Percentiles rank a stretch among this genome's conserved stretches.
Evolutionary conservation across 2,113 vertebrate species (phyloP).

Genomic region (Arenaria interpres): DNA sequence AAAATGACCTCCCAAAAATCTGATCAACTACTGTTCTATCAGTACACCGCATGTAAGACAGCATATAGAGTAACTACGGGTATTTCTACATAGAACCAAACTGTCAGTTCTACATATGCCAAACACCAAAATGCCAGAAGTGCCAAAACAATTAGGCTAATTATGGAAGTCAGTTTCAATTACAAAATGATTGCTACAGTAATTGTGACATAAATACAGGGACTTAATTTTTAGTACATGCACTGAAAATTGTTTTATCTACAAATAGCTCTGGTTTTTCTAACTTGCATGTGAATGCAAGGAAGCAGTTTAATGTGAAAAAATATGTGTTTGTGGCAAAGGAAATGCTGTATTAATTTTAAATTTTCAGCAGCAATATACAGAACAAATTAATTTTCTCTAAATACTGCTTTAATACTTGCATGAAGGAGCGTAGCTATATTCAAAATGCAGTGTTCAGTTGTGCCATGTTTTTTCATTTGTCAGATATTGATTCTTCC

Average conservation of each 20-base stretch:
- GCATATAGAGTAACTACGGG: rapidly evolving
- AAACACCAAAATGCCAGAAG: not conserved
- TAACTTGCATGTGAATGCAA: constrained; percentile 11
- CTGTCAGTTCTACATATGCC: not conserved
- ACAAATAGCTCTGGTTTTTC: constrained; percentile 32
- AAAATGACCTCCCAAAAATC: not conserved
- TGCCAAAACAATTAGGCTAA: constrained; percentile 33
- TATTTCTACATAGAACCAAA: not conserved
- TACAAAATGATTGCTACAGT: constrained; percentile 49
- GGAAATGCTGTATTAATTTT: not conserved
- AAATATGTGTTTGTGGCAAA: not conserved
- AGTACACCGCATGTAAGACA: rapidly evolving
- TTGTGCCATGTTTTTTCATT: not conserved
- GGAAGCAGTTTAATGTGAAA: not conserved
- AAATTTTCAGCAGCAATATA: not conserved
- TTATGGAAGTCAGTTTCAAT: constrained; percentile 34
- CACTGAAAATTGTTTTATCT: constrained; percentile 10
- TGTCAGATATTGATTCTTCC: constrained; percentile 8
- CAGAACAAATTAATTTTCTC: not conserved
- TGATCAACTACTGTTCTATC: not conserved
- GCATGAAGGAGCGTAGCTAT: not conserved
- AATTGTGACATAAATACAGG: constrained; percentile 29
- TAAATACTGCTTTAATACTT: not conserved
- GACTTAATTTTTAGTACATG: constrained; percentile 25
- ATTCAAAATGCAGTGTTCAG: not conserved